Conservation (phyloP, 1,140 invertebrate species). For the Anoplolepis gracilipes region DNA sequence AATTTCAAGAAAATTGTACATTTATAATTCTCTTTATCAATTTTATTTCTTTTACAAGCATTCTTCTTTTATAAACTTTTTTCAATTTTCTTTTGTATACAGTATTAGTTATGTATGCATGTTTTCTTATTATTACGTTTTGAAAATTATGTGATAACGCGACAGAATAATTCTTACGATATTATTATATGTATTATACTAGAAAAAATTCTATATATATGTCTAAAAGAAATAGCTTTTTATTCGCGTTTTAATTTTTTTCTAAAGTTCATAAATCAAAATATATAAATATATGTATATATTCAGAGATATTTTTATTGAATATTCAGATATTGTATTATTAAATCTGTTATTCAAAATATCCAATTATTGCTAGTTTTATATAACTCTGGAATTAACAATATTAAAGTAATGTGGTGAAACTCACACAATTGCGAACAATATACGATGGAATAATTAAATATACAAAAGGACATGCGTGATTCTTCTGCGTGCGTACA, state of each 20-base stretch:
- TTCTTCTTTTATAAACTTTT: background rate
- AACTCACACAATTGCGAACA: background rate
- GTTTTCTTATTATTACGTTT: background rate
- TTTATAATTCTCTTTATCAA: background rate
- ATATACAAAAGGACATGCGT: background rate
- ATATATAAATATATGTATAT: background rate
- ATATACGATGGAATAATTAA: background rate
- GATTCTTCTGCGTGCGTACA: background rate
- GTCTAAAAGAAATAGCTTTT: background rate
- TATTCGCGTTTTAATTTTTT: background rate
- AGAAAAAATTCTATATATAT: background rate
- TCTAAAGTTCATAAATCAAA: background rate
- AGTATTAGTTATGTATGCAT: too few relatives aligned
- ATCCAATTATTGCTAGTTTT: background rate
- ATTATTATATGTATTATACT: background rate
- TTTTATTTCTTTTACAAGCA: background rate
- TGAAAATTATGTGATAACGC: background rate
- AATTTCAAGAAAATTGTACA: background rate
- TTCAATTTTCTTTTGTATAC: background rate
- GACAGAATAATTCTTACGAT: background rate
- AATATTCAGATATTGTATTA: too few relatives aligned
- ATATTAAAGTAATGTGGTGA: background rate
- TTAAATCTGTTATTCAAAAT: background rate
- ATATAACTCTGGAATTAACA: background rate
- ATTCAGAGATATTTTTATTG: background rate